phyloP scores from a whole-genome alignment of 2,888 invertebrate genomes.

The Sepiola atlantica region DNA sequence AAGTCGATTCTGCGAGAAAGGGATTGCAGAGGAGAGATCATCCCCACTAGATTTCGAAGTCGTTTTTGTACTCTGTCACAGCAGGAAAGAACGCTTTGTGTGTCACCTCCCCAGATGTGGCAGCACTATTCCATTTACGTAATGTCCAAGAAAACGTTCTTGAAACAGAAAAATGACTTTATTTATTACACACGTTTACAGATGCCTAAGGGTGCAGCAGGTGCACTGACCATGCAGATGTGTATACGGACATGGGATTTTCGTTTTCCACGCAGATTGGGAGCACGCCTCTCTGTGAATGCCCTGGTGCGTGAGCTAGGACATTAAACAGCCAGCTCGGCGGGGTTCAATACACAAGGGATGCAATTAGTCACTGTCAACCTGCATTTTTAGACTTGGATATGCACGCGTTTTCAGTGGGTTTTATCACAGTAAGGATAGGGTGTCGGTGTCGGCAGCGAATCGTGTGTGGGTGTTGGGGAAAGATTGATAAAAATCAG shows the following conservation, averaged over 20 bases:
- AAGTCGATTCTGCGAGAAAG: no score
- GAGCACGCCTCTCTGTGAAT: background rate
- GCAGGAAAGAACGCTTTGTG: no score
- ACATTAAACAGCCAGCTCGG: background rate
- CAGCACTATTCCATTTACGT: no score
- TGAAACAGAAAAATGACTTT: no score
- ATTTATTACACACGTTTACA: no score
- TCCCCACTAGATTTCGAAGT: no score
- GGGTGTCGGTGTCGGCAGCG: background rate
- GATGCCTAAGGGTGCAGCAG: no score
- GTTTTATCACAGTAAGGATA: background rate
- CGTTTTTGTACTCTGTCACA: no score
- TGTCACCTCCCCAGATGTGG: no score
- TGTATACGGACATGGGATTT: background rate
- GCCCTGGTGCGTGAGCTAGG: background rate
- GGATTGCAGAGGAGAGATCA: no score
- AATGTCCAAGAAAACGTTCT: no score
- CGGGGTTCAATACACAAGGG: background rate
- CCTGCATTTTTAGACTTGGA: background rate
- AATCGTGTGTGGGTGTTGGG: background rate
- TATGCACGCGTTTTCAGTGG: background rate
- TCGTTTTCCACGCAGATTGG: background rate
- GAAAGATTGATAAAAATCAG: background rate
- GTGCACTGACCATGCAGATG: background rate
- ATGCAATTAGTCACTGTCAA: background rate